Base-by-base conservation (phyloP, 1,140 invertebrate species). In the Temnothorax longispinosus region DNA sequence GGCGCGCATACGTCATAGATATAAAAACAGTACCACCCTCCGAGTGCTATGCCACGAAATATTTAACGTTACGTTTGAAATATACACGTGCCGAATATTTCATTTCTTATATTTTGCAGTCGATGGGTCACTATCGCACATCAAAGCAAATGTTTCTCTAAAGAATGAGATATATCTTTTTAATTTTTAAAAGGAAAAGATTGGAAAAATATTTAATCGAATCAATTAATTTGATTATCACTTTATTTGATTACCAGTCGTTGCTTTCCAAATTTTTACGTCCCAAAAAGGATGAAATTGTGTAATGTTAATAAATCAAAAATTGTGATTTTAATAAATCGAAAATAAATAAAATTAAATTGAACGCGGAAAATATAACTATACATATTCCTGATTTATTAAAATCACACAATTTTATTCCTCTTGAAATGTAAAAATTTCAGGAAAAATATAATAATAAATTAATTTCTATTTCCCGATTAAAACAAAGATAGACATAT, bases 351-450 rank as follows among this genome's bases (percentile, higher is more conserved):
- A 41, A 21, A 65, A 65, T 65, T 41, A 65, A 65, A 65, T 41
- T 65, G 18, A 27, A 65, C 6, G 8, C 18, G 18, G 3, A 65
- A 41, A 21, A 65, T 65, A 8, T 65, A 11, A 10, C 18, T 18
- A n/a, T 65, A n/a, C 18, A 65, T 65, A 65, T 38, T 41, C 10
- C n/a, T 65, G 35, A 65, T 65, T 65, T 65, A 65, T 65, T 65
- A 65, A 65, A 65, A 41, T 65, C 18, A 41, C 3, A 65, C 35
- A 65, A 65, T 41, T 65, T 65, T 65, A 65, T 41, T 65, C 32
- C 64, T 65, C 64, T 65, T 65, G 18, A 15, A 41, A 65, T 65
- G 4, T 44, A 44, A 44, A 44, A 67, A 67, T n/a, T 67, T 44
- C n/a, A 21, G 7, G 7, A 13, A 2, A 67, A 44, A 67, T 44